Evolutionary conservation across 2,888 invertebrate genomes (phyloP).

Genomic region (Agrotis clavis): DNA sequence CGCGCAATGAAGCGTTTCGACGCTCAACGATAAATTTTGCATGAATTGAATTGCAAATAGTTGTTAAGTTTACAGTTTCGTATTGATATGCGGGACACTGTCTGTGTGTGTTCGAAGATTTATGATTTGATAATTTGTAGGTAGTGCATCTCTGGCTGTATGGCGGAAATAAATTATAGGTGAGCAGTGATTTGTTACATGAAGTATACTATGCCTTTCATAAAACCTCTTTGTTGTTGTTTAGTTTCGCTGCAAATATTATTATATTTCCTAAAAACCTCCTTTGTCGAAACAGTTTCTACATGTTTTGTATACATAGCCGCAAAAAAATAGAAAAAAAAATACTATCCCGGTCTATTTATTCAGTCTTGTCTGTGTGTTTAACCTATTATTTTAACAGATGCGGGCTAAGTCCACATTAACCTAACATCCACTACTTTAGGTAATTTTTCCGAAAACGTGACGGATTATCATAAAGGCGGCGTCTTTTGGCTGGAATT

Average conservation of each 20-base stretch:
- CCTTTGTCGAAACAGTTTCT: background rate
- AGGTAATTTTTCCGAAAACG: slow-evolving; percentile 48
- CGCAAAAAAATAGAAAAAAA: background rate
- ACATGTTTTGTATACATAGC: background rate
- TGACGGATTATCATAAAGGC: slow-evolving; percentile 58
- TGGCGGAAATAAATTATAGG: slow-evolving; percentile 25
- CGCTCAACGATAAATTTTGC: slow-evolving; percentile 76
- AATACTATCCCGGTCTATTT: slow-evolving; percentile 17
- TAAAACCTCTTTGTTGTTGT: background rate
- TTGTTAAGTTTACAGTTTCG: slow-evolving; percentile 74
- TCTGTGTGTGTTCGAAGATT: slow-evolving; percentile 63
- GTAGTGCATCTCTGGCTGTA: slow-evolving; percentile 47
- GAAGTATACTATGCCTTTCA: background rate
- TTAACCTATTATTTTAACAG: slow-evolving; percentile 12
- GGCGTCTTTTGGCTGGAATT: slow-evolving; percentile 52
- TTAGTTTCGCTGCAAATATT: background rate
- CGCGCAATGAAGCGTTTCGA: slow-evolving; percentile 67
- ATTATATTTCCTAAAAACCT: background rate
- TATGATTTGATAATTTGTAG: slow-evolving; percentile 67
- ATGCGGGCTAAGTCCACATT: slow-evolving; percentile 29
- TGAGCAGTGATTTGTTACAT: slow-evolving; percentile 22
- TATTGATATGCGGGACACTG: slow-evolving; percentile 71
- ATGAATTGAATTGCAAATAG: slow-evolving; percentile 82
- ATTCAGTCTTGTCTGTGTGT: slow-evolving; percentile 8
- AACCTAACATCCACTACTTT: slow-evolving; percentile 38